Conservation (phyloP, 2,888 invertebrate species). For the Eulithis prunata region DNA sequence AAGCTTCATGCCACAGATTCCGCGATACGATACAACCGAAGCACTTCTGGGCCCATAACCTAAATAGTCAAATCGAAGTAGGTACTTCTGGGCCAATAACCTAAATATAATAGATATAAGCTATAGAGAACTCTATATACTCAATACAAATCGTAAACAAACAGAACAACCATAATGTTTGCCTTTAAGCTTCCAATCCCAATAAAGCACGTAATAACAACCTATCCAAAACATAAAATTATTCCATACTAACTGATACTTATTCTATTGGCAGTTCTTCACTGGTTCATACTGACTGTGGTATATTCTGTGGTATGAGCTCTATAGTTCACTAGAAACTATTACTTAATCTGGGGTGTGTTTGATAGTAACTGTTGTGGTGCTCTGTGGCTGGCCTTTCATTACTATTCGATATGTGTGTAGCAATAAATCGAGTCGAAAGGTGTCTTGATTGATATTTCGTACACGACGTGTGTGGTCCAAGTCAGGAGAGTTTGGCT, state of each 20-base stretch:
- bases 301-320: not conserved
- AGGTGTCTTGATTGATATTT: constrained; percentile 52
- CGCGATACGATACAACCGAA: not conserved
- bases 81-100: no score
- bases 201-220: constrained; percentile 18
- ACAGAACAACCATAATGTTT: constrained; percentile 14
- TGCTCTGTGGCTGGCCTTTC: constrained; percentile 22
- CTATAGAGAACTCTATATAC: no score
- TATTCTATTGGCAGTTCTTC: not conserved
- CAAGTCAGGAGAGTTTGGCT: constrained; percentile 26
- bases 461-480: constrained; percentile 40
- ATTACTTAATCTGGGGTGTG: constrained; percentile 6
- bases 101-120: no score
- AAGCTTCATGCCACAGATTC: not conserved
- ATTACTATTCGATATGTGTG: constrained; percentile 32
- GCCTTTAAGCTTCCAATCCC: constrained; percentile 12
- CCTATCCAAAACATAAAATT: constrained; percentile 3
- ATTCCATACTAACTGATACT: constrained; percentile 13
- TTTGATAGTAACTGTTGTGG: constrained; percentile 7
- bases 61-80: no score
- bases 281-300: constrained; percentile 1
- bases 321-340: constrained; percentile 6
- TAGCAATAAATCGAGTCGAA: constrained; percentile 42
- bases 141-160: constrained; percentile 25
- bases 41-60: constrained; percentile 6